Percentiles rank a stretch among this genome's conserved stretches.
These are phyloP conservation scores for Rhagoletis pomonella DNA, from an alignment of 1,140 invertebrate species.

Conservation along the genomic window DNA sequence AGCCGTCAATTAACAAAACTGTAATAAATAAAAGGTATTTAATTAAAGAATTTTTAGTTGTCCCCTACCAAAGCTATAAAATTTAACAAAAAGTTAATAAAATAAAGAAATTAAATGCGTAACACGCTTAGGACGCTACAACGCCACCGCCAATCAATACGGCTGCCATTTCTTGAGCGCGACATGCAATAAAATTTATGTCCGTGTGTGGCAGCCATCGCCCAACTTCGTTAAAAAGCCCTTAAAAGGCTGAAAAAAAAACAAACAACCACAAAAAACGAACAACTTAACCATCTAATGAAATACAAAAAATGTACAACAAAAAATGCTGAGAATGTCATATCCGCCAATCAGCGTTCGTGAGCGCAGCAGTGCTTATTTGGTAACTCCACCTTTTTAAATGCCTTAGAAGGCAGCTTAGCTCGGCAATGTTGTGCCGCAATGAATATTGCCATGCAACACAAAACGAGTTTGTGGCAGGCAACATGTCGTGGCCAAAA, in stretches of 20 bases:
- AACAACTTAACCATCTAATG: not conserved
- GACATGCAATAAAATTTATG: slow-evolving; percentile 44
- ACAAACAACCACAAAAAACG: not conserved
- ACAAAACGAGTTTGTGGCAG: slow-evolving; percentile 47
- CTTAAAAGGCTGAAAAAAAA: slow-evolving; percentile 17
- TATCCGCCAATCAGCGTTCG: slow-evolving; percentile 16
- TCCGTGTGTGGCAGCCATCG: slow-evolving; percentile 31
- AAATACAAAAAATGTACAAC: not conserved
- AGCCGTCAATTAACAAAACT: too few species aligned
- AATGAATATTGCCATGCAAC: slow-evolving; percentile 34
- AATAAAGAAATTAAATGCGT: slow-evolving; percentile 19
- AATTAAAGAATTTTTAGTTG: not conserved
- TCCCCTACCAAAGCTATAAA: not conserved
- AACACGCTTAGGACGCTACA: not conserved
- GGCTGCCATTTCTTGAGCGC: not conserved
- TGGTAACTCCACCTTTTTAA: slow-evolving; percentile 44
- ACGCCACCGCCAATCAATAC: not conserved
- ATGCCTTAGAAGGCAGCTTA: not conserved
- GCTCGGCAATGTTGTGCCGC: not conserved
- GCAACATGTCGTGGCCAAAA: slow-evolving; percentile 5
- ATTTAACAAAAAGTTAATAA: not conserved
- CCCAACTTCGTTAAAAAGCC: slow-evolving; percentile 33
- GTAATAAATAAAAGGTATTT: not conserved
- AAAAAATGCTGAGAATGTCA: not conserved
- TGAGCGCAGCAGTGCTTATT: not conserved